Conservation (phyloP, 2,888 invertebrate genomes). For the Saturnia japonica region DNA sequence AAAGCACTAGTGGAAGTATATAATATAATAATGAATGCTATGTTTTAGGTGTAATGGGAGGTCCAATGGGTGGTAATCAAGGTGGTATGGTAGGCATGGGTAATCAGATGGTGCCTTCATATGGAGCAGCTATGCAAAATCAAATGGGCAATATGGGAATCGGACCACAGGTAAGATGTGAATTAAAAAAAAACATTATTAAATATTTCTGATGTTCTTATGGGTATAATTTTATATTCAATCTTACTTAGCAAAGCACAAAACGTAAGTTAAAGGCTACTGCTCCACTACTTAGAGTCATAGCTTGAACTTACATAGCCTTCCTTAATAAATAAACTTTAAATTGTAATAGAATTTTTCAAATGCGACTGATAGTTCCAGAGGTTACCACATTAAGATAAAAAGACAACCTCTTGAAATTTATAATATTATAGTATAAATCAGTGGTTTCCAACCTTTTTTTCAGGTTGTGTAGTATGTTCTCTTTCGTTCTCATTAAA, state of each 20-base stretch:
- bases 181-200: neutral
- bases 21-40: neutral
- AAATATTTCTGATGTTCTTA: neutral
- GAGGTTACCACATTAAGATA: no score
- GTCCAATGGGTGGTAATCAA: slow-evolving; percentile 75
- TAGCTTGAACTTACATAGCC: no score
- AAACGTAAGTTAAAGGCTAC: no score
- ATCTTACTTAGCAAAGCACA: neutral
- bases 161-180: slow-evolving; percentile 72
- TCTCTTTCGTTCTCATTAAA: no score
- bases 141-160: slow-evolving; percentile 80
- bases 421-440: no score
- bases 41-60: slow-evolving; percentile 78
- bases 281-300: no score
- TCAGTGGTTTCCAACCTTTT: no score
- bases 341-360: no score
- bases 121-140: slow-evolving; percentile 76
- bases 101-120: slow-evolving; percentile 78
- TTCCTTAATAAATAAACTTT: no score
- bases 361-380: no score
- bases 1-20: slow-evolving; percentile 8
- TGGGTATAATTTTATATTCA: neutral
- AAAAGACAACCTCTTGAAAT: no score
- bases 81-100: slow-evolving; percentile 82
- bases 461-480: no score